Conservation (phyloP, 2,888 invertebrate species). For the Rotaria magnacalcarata region DNA sequence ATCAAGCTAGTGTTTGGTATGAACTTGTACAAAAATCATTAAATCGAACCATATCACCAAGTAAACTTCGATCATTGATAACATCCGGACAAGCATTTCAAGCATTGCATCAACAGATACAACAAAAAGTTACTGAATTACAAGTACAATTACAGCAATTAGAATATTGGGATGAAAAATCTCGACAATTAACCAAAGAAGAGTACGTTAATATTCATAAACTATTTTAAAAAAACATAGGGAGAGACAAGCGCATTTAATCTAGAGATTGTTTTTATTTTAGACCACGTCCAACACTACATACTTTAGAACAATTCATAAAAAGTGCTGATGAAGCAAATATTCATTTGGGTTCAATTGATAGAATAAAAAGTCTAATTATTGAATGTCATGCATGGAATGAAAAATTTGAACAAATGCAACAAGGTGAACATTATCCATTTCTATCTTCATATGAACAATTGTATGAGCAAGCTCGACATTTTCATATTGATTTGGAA, state of each 20-base stretch:
- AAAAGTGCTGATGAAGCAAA: neutral
- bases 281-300: conserved; percentile 25
- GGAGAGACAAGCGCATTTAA: too few species aligned
- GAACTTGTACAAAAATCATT: conserved; percentile 29
- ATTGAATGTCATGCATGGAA: neutral
- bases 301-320: conserved; percentile 2
- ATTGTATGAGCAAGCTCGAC: neutral
- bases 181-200: conserved; percentile 3
- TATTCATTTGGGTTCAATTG: neutral
- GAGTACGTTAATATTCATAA: neutral
- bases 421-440: conserved; percentile 32
- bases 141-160: conserved; percentile 12
- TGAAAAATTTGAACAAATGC: conserved; percentile 21
- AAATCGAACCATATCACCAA: neutral
- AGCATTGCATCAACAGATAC: conserved; percentile 8
- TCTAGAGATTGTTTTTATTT: neutral
- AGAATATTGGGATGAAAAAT: conserved; percentile 36
- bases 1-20: conserved; percentile 34
- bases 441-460: neutral
- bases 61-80: neutral
- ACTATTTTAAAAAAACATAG: too few species aligned
- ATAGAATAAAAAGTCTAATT: neutral
- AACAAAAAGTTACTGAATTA: neutral
- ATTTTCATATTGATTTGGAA: conserved; percentile 16
- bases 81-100: conserved; percentile 15